These are phyloP conservation scores for Platycnemis pennipes DNA, from an alignment of 2,888 invertebrate species.

Conservation along the genomic window DNA sequence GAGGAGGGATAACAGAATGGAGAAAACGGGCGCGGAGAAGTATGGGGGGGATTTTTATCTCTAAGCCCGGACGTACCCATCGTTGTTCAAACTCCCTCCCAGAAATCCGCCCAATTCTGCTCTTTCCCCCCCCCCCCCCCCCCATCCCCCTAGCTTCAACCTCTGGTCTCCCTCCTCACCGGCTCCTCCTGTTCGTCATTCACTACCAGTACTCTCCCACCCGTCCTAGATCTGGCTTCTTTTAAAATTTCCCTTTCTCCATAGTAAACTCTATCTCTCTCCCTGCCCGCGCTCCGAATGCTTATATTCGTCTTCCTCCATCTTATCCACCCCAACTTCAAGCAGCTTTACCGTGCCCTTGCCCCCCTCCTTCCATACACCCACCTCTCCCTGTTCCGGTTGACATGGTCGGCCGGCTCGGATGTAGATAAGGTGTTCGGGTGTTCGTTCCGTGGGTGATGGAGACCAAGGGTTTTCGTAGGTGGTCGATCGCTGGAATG, in stretches of 20 bases:
- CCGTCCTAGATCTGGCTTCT: not conserved
- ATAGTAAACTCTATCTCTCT: not conserved
- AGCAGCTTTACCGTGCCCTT: not conserved
- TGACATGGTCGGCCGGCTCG: slow-evolving; percentile 17
- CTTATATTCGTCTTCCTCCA: slow-evolving; percentile 11
- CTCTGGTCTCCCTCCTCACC: not conserved
- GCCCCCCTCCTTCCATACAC: not conserved
- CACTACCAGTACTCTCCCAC: not conserved
- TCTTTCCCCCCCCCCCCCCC: no score
- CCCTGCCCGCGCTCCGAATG: not conserved
- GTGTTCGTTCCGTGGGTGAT: not conserved
- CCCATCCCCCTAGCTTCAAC: not conserved
- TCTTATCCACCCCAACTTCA: not conserved
- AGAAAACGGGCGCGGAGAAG: not conserved
- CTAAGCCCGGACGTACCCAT: not conserved
- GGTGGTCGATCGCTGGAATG: not conserved
- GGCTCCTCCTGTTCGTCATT: not conserved
- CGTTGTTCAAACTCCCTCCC: not conserved
- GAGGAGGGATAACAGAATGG: not conserved
- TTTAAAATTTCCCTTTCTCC: not conserved
- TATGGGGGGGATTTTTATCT: not conserved
- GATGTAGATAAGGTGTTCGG: slow-evolving; percentile 56
- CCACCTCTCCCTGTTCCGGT: slow-evolving; percentile 22
- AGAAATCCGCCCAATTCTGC: no score
- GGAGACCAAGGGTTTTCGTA: not conserved